Percentiles rank a stretch among this genome's conserved stretches.
Evolutionary conservation across 2,113 vertebrate species (phyloP).

Genomic region (Etia nguti): DNA sequence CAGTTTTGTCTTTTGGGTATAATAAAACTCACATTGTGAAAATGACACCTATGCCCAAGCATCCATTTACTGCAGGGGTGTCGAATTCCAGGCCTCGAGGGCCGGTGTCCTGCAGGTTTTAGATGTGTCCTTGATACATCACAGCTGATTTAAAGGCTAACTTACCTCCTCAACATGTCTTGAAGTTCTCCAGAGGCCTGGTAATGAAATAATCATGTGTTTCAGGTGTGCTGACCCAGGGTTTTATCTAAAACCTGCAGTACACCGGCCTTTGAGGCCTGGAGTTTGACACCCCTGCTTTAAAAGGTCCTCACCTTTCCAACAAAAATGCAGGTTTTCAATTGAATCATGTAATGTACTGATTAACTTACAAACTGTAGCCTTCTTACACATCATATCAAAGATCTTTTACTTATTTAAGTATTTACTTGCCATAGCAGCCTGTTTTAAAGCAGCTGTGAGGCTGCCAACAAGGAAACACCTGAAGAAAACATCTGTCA

Average conservation of each 20-base stretch:
- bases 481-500: not conserved
- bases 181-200: too few relatives aligned
- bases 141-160: too few relatives aligned
- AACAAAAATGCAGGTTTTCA: not conserved
- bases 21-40: fast-evolving
- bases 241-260: not conserved
- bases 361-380: not conserved
- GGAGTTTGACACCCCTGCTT: not conserved
- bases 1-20: not conserved
- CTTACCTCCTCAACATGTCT: too few relatives aligned
- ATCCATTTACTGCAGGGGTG: fast-evolving
- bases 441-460: not conserved
- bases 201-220: not conserved
- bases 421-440: not conserved
- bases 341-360: not conserved
- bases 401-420: not conserved
- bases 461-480: not conserved
- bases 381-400: not conserved
- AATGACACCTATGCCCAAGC: not conserved
- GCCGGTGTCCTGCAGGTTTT: too few relatives aligned
- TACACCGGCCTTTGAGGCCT: fast-evolving
- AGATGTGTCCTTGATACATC: too few relatives aligned
- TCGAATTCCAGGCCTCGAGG: not conserved
- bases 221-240: not conserved
- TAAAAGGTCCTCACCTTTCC: not conserved